These are phyloP conservation scores for Choloepus didactylus DNA, from an alignment of 2,797 vertebrate species.

Conservation along the genomic window DNA sequence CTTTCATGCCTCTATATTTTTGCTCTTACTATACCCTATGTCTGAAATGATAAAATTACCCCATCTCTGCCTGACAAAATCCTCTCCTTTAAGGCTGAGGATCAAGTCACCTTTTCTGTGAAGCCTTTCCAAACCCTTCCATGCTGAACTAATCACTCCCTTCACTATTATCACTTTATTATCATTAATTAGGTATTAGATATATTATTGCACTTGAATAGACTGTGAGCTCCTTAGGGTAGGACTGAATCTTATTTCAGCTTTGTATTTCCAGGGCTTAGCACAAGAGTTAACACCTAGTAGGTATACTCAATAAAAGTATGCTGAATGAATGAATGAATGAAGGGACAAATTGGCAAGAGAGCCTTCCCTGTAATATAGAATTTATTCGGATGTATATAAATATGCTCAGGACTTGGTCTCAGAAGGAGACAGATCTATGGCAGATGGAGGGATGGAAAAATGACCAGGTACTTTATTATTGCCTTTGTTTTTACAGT, in stretches of 20 bases:
- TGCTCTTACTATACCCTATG: background rate
- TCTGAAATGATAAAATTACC: background rate
- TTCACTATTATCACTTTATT: background rate
- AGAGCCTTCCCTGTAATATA: background rate
- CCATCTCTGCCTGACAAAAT: background rate
- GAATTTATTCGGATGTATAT: background rate
- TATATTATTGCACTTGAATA: background rate
- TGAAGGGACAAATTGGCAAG: background rate
- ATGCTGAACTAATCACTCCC: background rate
- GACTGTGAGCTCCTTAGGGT: background rate
- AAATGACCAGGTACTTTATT: background rate
- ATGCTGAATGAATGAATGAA: background rate
- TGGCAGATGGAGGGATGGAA: background rate
- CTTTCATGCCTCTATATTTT: background rate
- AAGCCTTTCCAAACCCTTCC: background rate
- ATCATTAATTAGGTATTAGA: background rate
- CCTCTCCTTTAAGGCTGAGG: conserved; percentile 47
- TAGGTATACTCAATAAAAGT: background rate
- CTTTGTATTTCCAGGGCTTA: background rate
- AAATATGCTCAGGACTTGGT: background rate
- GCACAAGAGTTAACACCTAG: background rate
- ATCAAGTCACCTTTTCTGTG: background rate
- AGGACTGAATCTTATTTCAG: background rate
- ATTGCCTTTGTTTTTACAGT: background rate
- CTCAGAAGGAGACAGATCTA: conserved; percentile 7